Evolutionary conservation across 2,797 vertebrate species (phyloP), one percentile per base, ranked within the genome.

Genomic region (Epinephelus coioides): DNA sequence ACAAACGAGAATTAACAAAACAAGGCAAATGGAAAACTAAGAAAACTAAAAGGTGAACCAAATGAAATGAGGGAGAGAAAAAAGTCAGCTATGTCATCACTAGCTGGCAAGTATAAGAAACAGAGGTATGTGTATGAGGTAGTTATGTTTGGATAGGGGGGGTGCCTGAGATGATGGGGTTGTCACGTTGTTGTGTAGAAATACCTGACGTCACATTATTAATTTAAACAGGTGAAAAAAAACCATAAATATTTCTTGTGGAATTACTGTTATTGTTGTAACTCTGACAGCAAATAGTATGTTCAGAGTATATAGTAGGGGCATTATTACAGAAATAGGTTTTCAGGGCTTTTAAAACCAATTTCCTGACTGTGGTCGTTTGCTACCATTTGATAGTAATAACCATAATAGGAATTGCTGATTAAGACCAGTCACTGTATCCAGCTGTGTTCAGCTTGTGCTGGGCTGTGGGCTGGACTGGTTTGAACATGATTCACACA

Each of bases 401-500:
- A 68, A 69, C 6, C 59, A 27, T 7, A 2, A 25, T 19, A 74
- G 7, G 34, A 67, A 13, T 34, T 13, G 54, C 21, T 54, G 70
- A 80, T 73, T 66, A 59, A 82, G 65, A 72, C n/a, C 73, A 54
- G 64, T 76, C 17, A 14, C 38, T 18, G 53, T 11, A 59, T 50
- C 73, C 80, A 86, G 73, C 75, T 87, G 83, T 50, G 55, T 60
- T 63, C 19, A 50, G 23, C 15, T 54, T 63, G 65, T 25, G 3
- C 55, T 5, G 73, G 15, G 30, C 55, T 18, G 13, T 3, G 67
- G 51, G 57, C 67, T 18, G 60, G 44, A 51, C 78, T 60, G 73
- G 84, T 90, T 81, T 46, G 18, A 76, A 57, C 75, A 30, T 85
- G 86, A 91, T 71, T 91, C 84, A 86, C 23, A 25, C 60, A 50